A percentile compares a stretch with the other conserved stretches of the same genome.
phyloP scores from a whole-genome alignment of 92 coral and sea anemone genomes.

The Epizoanthus rinbou region DNA sequence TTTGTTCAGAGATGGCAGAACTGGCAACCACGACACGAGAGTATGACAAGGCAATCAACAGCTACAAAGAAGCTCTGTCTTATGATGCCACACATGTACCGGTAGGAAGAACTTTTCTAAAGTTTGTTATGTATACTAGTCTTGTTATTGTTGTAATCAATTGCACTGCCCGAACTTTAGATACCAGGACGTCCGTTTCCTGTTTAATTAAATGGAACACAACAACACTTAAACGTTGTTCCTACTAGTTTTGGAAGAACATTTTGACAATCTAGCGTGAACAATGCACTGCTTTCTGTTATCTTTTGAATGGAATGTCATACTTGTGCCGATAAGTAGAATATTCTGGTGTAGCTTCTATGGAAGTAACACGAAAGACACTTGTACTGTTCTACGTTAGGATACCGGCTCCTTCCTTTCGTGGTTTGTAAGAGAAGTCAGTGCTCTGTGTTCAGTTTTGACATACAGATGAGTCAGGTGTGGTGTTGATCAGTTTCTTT shows the following conservation, averaged over 20 bases:
- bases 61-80: conserved; percentile 89
- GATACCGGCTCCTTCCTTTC: no score
- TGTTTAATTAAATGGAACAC: neutral
- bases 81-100: conserved; percentile 79
- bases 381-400: no score
- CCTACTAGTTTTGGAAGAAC: no score
- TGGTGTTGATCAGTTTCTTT: no score
- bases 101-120: conserved; percentile 48
- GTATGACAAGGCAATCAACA: conserved; percentile 92
- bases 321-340: no score
- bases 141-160: neutral
- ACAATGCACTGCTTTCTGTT: no score
- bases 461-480: no score
- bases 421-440: no score
- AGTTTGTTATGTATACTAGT: neutral
- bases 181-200: neutral
- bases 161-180: neutral
- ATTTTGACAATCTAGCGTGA: neutral
- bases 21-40: conserved; percentile 80
- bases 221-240: neutral
- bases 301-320: no score
- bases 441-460: no score
- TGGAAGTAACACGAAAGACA: no score
- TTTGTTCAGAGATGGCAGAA: conserved; percentile 98
- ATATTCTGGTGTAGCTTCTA: no score